Conservation (phyloP, 2,113 vertebrate genomes). For the Pteropus alecto region DNA sequence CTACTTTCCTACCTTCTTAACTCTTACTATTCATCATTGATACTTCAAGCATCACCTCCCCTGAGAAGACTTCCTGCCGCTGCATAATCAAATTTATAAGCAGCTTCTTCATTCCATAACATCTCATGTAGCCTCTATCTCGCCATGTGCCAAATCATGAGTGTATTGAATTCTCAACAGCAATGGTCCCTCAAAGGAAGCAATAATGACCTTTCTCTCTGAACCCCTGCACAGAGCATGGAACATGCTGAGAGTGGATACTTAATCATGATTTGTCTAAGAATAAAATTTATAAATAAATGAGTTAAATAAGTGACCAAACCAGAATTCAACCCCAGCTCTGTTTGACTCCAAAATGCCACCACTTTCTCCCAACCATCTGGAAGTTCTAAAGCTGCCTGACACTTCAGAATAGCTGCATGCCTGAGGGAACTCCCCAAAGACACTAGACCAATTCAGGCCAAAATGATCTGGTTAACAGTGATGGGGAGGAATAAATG, state of each 20-base stretch:
- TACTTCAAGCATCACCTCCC: conserved; percentile 17
- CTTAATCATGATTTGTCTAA: conserved; percentile 17
- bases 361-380: conserved; percentile 17
- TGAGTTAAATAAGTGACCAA: background rate
- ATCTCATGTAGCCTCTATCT: background rate
- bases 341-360: conserved; percentile 3
- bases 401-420: conserved; percentile 27
- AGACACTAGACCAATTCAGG: background rate
- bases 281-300: conserved; percentile 33
- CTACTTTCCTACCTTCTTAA: background rate
- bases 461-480: conserved; percentile 47
- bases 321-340: background rate
- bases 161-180: background rate
- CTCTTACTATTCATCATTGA: background rate
- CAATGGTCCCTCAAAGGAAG: background rate
- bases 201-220: background rate
- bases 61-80: background rate
- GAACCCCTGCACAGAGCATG: background rate
- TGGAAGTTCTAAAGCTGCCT: conserved; percentile 42
- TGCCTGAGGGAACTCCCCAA: conserved; percentile 39
- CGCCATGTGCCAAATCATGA: background rate
- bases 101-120: background rate
- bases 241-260: background rate
- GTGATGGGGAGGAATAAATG: conserved; percentile 31
- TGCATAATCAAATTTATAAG: background rate